A percentile compares a stretch with the other conserved stretches of the same genome.
Conservation (phyloP, 2,113 vertebrate species). For the Rhinopomastus cyanomelas region DNA sequence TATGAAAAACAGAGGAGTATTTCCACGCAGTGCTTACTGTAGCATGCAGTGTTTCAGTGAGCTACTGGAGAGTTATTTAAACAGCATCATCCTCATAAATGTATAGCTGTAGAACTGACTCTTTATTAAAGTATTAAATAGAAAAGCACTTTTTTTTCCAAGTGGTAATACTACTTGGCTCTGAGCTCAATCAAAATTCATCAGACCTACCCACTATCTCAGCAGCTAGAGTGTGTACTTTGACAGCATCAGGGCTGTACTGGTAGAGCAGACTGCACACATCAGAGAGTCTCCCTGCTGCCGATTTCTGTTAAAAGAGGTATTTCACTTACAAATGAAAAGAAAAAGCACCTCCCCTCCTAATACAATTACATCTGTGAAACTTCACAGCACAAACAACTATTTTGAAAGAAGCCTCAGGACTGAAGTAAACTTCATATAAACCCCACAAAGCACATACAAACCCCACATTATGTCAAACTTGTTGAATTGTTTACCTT, state of each 20-base stretch:
- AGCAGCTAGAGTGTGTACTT: not conserved
- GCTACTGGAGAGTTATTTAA: not conserved
- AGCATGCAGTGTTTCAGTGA: not conserved
- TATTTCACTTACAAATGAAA: not conserved
- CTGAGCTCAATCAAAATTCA: not conserved
- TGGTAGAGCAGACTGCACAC: not conserved
- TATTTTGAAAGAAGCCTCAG: not conserved
- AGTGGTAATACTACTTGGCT: not conserved
- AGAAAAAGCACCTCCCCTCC: not conserved
- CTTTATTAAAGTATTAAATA: not conserved
- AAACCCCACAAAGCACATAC: accelerated
- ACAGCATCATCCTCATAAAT: not conserved
- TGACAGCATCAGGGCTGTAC: not conserved
- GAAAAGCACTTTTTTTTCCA: not conserved
- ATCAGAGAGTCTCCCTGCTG: not conserved
- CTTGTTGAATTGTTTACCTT: constrained; percentile 80
- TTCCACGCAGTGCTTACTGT: not conserved
- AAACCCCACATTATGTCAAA: not conserved
- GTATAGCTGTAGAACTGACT: not conserved
- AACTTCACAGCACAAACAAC: not conserved
- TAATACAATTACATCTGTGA: not conserved
- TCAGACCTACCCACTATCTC: not conserved
- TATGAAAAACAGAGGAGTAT: not conserved
- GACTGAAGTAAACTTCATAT: not conserved
- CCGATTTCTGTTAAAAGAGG: not conserved